Percentiles rank a stretch among this genome's conserved stretches.
phyloP scores from a whole-genome alignment of 2,888 invertebrate species.

The Melinaea marsaeus region DNA sequence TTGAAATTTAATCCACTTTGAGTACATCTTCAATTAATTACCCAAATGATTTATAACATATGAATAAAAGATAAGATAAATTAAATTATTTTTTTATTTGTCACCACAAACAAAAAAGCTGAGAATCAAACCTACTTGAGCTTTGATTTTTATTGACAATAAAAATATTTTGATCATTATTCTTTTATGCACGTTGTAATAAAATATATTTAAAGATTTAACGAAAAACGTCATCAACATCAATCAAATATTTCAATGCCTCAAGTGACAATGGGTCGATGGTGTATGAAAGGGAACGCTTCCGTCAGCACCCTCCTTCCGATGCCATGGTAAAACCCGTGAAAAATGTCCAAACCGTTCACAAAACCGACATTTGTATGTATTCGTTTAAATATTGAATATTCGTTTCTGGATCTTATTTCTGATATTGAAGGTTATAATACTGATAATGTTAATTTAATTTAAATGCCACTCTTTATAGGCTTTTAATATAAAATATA shows the following conservation, averaged over 20 bases:
- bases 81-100: background rate
- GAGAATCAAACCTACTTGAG: background rate
- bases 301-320: slow-evolving; percentile 63
- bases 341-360: slow-evolving; percentile 12
- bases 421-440: slow-evolving; percentile 13
- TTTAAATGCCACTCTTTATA: slow-evolving; percentile 21
- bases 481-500: slow-evolving; percentile 18
- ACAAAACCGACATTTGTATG: background rate
- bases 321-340: slow-evolving; percentile 31
- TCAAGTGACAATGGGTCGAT: slow-evolving; percentile 64
- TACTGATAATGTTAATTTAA: slow-evolving; percentile 15
- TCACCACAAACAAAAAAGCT: background rate
- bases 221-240: slow-evolving; percentile 44
- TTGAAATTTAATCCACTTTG: slow-evolving; percentile 4
- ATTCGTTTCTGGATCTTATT: background rate
- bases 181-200: slow-evolving; percentile 26
- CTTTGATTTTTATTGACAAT: slow-evolving; percentile 3
- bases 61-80: background rate
- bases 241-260: slow-evolving; percentile 64
- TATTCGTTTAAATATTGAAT: background rate
- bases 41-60: background rate
- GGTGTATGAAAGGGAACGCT: slow-evolving; percentile 60
- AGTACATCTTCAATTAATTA: background rate
- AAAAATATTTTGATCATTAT: slow-evolving; percentile 26
- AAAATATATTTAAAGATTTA: slow-evolving; percentile 37